Conservation (phyloP, 2,113 vertebrate species). For the Okapia johnstoni region DNA sequence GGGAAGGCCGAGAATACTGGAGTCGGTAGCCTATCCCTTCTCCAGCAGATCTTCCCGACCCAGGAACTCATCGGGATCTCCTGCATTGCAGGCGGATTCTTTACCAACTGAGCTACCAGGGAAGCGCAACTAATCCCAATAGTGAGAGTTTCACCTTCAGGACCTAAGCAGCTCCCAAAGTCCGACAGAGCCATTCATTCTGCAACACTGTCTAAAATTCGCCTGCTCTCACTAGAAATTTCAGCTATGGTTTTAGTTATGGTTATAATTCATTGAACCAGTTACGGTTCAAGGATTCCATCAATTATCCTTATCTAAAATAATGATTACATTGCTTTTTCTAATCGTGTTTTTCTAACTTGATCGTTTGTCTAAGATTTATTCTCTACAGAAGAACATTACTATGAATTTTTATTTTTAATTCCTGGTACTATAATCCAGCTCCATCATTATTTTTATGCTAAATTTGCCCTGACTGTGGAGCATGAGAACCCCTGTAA, state of each 20-base stretch:
- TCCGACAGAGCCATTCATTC: background rate
- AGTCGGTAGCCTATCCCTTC: accelerated
- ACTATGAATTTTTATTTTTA: background rate
- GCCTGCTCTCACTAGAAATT: background rate
- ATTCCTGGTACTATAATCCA: background rate
- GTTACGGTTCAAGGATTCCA: background rate
- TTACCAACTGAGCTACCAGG: background rate
- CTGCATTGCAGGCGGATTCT: background rate
- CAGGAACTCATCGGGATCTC: background rate
- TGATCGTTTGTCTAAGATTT: background rate
- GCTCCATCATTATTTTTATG: background rate
- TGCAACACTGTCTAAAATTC: background rate
- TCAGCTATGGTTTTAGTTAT: background rate
- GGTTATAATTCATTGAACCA: background rate
- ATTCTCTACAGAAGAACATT: background rate
- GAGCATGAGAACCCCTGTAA: background rate
- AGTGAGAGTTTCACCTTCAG: background rate
- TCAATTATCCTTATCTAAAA: background rate
- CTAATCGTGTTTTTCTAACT: background rate
- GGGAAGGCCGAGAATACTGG: background rate
- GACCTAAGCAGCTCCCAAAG: background rate
- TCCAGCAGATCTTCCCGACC: background rate
- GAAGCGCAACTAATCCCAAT: background rate
- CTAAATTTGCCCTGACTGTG: background rate
- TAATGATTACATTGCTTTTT: background rate